Percentiles rank a stretch among this genome's conserved stretches.
Evolutionary conservation across 2,113 vertebrate genomes (phyloP).

Genomic region (Hippolais icterina): DNA sequence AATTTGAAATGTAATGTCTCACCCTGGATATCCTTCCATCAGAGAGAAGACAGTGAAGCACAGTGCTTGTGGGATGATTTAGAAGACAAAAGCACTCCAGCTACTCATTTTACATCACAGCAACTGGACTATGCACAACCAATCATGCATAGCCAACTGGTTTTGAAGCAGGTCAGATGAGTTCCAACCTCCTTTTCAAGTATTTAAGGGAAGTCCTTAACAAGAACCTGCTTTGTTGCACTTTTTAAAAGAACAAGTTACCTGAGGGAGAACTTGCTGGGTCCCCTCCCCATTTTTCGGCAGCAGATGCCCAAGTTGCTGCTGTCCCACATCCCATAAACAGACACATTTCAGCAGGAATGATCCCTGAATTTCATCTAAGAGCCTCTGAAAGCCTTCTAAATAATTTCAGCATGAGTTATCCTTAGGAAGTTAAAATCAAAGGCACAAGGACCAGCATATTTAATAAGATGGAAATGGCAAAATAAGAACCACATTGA

Average conservation of each 20-base stretch:
- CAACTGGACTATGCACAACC: background rate
- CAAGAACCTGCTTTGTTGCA: background rate
- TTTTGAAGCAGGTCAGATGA: background rate
- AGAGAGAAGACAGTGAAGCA: background rate
- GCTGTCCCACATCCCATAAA: background rate
- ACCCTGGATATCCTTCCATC: background rate
- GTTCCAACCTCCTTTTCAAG: background rate
- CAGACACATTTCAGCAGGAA: background rate
- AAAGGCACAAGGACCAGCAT: background rate
- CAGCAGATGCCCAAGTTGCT: background rate
- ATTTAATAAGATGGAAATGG: slow-evolving; percentile 1
- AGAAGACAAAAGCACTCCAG: background rate
- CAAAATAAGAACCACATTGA: slow-evolving; percentile 36
- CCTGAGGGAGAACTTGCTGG: background rate
- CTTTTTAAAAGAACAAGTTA: background rate
- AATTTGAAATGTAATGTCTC: background rate
- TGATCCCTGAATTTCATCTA: background rate
- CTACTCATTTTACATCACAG: background rate
- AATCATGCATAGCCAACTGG: background rate
- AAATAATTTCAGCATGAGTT: slow-evolving; percentile 42
- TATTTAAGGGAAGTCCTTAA: background rate
- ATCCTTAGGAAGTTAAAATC: slow-evolving; percentile 18
- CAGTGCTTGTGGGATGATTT: background rate
- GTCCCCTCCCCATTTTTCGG: background rate
- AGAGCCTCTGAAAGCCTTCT: slow-evolving; percentile 13